Conservation (phyloP, 1,140 invertebrate species). For the Rhagoletis zephyria region DNA sequence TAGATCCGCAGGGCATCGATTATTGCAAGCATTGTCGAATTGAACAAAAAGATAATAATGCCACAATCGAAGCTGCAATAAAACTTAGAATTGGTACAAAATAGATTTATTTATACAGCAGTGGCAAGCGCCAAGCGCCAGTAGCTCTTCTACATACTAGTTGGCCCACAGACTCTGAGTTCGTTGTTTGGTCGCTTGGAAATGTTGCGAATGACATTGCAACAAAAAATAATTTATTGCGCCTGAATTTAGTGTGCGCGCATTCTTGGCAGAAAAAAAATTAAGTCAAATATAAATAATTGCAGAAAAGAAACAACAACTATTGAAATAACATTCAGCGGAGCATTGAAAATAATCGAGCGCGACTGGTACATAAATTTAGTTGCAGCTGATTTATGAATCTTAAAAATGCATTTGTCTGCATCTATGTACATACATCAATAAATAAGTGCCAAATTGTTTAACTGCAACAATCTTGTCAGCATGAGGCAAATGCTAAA, state of each 20-base stretch:
- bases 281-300: background rate
- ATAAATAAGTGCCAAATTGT: no score
- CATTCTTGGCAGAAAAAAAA: background rate
- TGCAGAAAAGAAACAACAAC: background rate
- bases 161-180: background rate
- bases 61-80: no score
- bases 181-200: background rate
- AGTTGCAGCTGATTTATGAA: background rate
- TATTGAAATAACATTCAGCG: background rate
- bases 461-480: no score
- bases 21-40: no score
- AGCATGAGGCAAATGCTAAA: no score
- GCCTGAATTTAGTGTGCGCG: slow-evolving; percentile 14
- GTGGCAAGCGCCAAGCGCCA: background rate
- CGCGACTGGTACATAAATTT: background rate
- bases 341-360: background rate
- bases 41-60: no score
- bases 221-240: slow-evolving; percentile 1
- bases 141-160: background rate
- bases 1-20: no score
- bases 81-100: background rate
- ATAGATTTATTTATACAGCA: background rate
- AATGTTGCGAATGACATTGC: background rate
- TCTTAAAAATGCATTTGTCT: background rate
- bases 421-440: no score